These are phyloP conservation scores for Pristis pectinata DNA, from an alignment of 2,797 vertebrate genomes.

Conservation along the genomic window DNA sequence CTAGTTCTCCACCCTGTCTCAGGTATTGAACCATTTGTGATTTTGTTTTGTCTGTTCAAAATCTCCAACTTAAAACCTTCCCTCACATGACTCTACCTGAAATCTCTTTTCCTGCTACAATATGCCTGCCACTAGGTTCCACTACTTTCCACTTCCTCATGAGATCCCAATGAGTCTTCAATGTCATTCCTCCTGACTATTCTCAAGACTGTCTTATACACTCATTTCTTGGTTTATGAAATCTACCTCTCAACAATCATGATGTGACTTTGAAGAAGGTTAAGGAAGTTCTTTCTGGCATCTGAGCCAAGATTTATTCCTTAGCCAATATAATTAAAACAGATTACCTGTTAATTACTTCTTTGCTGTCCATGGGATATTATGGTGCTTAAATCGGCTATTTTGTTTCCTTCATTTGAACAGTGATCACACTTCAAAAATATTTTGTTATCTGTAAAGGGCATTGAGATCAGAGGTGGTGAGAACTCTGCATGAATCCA, in stretches of 20 bases:
- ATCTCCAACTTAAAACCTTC: background rate
- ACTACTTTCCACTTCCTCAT: background rate
- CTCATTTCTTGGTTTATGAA: background rate
- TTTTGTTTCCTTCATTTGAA: background rate
- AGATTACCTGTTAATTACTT: background rate
- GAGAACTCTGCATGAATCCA: background rate
- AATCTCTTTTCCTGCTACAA: background rate
- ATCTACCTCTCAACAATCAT: background rate
- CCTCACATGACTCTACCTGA: background rate
- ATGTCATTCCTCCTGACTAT: background rate
- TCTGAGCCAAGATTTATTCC: background rate
- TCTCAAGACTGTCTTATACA: background rate
- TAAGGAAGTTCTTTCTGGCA: background rate
- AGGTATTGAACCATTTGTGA: background rate
- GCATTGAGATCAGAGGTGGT: background rate
- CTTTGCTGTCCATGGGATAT: background rate
- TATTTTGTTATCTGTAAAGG: background rate
- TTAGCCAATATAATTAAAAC: background rate
- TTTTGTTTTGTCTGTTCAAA: background rate
- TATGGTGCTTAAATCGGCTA: background rate
- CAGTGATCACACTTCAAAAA: background rate
- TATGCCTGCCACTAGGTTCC: background rate
- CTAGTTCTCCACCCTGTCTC: background rate
- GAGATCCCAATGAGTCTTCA: background rate
- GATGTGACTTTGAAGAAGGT: background rate